A percentile compares a stretch with the other conserved stretches of the same genome.
phyloP scores from a whole-genome alignment of 2,888 invertebrate species.

The Cephus runcator region DNA sequence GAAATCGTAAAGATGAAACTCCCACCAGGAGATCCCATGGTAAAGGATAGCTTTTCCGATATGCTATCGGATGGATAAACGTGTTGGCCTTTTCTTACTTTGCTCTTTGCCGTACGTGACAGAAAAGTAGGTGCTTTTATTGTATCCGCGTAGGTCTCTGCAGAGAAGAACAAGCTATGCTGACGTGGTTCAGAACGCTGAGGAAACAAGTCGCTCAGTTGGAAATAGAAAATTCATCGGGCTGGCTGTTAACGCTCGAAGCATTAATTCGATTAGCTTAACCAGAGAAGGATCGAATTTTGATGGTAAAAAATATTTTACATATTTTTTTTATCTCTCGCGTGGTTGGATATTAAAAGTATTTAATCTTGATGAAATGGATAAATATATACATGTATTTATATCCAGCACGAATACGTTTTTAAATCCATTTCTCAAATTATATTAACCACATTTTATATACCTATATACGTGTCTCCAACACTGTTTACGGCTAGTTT shows the following conservation, averaged over 20 bases:
- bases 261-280: background rate
- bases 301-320: background rate
- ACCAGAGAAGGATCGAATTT: background rate
- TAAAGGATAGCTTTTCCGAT: slow-evolving; percentile 4
- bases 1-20: background rate
- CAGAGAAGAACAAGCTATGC: background rate
- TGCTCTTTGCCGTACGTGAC: slow-evolving; percentile 3
- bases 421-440: background rate
- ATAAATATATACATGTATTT: background rate
- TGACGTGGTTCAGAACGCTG: background rate
- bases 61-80: slow-evolving; percentile 8
- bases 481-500: background rate
- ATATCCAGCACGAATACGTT: background rate
- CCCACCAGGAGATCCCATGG: background rate
- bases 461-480: background rate
- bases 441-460: background rate
- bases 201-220: background rate
- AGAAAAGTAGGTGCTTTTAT: background rate
- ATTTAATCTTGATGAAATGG: background rate
- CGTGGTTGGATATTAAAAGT: background rate
- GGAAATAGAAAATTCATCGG: slow-evolving; percentile 15
- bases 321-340: background rate
- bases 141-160: background rate
- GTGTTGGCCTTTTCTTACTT: background rate
- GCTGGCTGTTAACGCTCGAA: background rate